A percentile compares a stretch with the other conserved stretches of the same genome.
Conservation (phyloP, 2,113 vertebrate species). For the Aegithalos caudatus region DNA sequence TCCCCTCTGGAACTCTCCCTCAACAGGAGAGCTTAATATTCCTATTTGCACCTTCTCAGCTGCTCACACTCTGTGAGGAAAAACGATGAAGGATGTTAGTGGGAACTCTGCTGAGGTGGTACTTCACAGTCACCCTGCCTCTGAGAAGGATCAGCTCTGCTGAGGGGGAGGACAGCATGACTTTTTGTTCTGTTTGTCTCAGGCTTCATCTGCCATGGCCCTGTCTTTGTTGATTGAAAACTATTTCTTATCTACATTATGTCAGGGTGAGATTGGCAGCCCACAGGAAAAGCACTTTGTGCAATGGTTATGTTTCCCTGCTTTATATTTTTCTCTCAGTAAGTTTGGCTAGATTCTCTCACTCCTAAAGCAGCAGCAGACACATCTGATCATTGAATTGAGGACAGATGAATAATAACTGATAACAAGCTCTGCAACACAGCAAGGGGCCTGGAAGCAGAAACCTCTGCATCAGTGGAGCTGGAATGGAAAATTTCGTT, state of each 20-base stretch:
- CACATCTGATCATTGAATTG: not conserved
- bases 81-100: not conserved
- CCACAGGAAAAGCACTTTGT: not conserved
- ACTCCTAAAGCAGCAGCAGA: not conserved
- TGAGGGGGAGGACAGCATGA: not conserved
- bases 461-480: not conserved
- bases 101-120: not conserved
- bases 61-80: not conserved
- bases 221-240: not conserved
- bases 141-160: not conserved
- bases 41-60: not conserved
- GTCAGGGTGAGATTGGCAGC: not conserved
- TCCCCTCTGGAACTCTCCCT: not conserved
- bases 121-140: not conserved
- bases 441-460: not conserved
- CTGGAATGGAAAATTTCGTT: not conserved
- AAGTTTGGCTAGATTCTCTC: not conserved
- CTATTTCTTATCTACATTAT: not conserved
- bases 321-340: not conserved
- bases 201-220: not conserved
- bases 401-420: slow-evolving; percentile 39
- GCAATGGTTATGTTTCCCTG: not conserved
- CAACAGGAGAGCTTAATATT: not conserved
- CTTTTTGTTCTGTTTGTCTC: not conserved
- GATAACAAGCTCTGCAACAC: slow-evolving; percentile 21